phyloP scores from a whole-genome alignment of 2,113 vertebrate genomes.

The Mastomys natalensis region DNA sequence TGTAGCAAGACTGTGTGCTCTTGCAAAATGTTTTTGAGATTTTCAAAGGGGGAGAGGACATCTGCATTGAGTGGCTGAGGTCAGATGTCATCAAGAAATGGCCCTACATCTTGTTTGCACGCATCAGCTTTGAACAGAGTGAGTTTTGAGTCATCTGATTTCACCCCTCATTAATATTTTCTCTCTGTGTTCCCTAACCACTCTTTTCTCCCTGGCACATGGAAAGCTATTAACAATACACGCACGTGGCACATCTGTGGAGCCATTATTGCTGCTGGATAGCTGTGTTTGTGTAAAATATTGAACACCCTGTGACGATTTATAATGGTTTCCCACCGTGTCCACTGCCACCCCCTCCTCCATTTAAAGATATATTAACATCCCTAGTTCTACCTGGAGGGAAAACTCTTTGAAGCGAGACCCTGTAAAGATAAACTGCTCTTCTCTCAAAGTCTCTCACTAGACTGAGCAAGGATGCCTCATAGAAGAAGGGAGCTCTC shows the following conservation, averaged over 20 bases:
- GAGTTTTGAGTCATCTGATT: neutral
- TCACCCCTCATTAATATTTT: slow-evolving; percentile 68
- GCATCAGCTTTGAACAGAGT: neutral
- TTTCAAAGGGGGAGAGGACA: neutral
- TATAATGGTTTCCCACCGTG: slow-evolving; percentile 5
- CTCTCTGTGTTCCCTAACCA: slow-evolving; percentile 40
- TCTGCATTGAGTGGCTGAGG: rapidly evolving
- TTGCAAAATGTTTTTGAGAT: neutral
- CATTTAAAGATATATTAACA: slow-evolving; percentile 70
- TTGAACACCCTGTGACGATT: slow-evolving; percentile 71
- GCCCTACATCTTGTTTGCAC: neutral
- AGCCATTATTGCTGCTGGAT: slow-evolving; percentile 63
- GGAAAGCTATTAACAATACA: slow-evolving; percentile 69
- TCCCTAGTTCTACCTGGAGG: slow-evolving; percentile 50
- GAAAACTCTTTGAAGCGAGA: slow-evolving; percentile 69
- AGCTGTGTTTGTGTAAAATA: slow-evolving; percentile 67
- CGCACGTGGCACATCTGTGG: neutral
- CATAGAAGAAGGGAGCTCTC: neutral
- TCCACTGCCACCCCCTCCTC: neutral
- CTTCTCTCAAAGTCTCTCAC: neutral
- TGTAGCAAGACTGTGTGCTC: neutral
- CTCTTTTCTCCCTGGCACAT: neutral
- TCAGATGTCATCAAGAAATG: neutral
- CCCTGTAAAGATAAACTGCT: slow-evolving; percentile 38
- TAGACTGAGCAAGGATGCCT: neutral